Percentiles rank a stretch among this genome's conserved stretches.
Conservation (phyloP, 2,113 vertebrate species). For the Eulemur rufifrons region DNA sequence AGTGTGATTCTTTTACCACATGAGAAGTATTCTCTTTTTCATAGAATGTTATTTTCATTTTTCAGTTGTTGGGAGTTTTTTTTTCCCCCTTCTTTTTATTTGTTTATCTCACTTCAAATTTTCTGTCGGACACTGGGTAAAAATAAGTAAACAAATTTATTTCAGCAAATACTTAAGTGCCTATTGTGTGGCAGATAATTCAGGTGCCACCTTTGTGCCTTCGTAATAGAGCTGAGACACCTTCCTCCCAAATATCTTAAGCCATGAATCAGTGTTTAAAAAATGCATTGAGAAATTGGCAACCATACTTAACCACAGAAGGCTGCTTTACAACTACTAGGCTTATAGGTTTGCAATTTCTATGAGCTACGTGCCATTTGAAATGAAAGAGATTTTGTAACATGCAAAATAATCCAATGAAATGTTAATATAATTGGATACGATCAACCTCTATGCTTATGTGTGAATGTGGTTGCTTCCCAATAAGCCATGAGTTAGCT, state of each 20-base stretch:
- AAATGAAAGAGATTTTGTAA: neutral
- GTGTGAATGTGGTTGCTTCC: neutral
- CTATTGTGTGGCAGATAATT: neutral
- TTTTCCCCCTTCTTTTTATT: neutral
- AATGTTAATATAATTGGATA: neutral
- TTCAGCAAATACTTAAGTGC: neutral
- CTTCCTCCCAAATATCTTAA: neutral
- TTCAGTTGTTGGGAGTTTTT: neutral
- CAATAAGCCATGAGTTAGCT: neutral
- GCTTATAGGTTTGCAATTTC: neutral
- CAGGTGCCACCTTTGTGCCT: neutral
- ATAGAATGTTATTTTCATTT: conserved; percentile 53
- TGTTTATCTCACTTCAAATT: conserved; percentile 35
- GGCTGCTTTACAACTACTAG: neutral
- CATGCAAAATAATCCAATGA: neutral
- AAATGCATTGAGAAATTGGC: neutral
- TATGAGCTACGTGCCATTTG: neutral
- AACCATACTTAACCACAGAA: neutral
- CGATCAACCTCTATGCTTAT: neutral
- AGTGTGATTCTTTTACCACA: conserved; percentile 9
- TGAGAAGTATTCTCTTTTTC: neutral
- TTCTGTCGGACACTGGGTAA: neutral
- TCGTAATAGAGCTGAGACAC: neutral
- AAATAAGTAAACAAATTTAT: conserved; percentile 5
- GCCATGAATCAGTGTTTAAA: conserved; percentile 47